phyloP scores from a whole-genome alignment of 2,113 vertebrate species.

The Heloderma charlesbogerti region DNA sequence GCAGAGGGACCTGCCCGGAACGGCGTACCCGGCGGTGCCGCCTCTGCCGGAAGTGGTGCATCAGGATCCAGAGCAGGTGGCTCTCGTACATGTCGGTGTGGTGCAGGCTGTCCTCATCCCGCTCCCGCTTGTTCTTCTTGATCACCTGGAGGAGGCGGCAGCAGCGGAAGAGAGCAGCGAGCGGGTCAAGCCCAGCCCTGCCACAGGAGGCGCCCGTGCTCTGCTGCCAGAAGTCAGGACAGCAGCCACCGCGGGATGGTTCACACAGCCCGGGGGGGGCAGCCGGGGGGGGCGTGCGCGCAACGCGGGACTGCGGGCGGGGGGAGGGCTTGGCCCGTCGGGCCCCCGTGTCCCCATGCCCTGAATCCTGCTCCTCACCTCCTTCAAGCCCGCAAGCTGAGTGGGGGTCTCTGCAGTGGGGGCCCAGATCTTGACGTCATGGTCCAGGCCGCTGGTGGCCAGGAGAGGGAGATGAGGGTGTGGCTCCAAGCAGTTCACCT shows the following conservation, averaged over 20 bases:
- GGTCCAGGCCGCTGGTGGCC: conserved; percentile 94
- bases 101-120: conserved; percentile 91
- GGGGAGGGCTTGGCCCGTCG: neutral
- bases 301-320: too few relatives aligned
- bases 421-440: conserved; percentile 95
- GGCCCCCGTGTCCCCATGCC: neutral
- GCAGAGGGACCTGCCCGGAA: rapidly evolving
- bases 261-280: too few relatives aligned
- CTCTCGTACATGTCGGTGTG: conserved; percentile 94
- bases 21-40: conserved; percentile 86
- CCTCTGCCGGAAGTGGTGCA: conserved; percentile 95
- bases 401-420: conserved; percentile 90
- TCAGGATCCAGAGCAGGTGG: conserved; percentile 97
- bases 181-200: too few relatives aligned
- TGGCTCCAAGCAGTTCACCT: conserved; percentile 96
- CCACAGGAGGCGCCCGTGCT: neutral
- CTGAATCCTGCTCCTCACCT: conserved; percentile 74
- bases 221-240: too few relatives aligned
- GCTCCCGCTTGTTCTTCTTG: conserved; percentile 95
- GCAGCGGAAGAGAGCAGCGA: neutral
- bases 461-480: conserved; percentile 92
- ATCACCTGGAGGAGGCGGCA: conserved; percentile 82
- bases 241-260: too few relatives aligned
- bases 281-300: neutral
- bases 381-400: conserved; percentile 87